phyloP scores from a whole-genome alignment of 1,140 invertebrate species.

The Sarcophaga bullata region DNA sequence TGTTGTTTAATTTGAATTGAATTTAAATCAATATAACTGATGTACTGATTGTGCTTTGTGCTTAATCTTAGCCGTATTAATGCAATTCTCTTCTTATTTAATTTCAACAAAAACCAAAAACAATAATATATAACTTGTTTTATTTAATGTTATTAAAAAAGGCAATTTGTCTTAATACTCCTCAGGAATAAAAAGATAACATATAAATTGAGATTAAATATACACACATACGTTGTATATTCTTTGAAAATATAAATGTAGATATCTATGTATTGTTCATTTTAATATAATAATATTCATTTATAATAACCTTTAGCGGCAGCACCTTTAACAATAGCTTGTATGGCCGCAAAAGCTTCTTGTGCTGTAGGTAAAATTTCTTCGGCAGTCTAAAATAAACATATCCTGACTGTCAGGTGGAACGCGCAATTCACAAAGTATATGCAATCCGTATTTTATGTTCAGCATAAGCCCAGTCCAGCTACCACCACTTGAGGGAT shows the following conservation, averaged over 20 bases:
- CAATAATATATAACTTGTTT: background rate
- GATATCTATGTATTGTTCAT: background rate
- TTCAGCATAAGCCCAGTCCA: constrained; percentile 78
- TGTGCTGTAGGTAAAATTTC: constrained; percentile 77
- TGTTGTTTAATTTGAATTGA: too few species aligned
- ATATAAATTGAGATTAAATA: constrained; percentile 18
- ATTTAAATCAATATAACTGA: too few species aligned
- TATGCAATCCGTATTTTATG: constrained; percentile 74
- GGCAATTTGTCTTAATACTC: background rate
- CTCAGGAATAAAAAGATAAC: background rate
- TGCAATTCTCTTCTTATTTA: too few species aligned
- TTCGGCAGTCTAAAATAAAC: constrained; percentile 72
- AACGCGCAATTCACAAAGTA: constrained; percentile 72
- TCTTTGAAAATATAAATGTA: background rate
- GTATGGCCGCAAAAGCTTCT: constrained; percentile 75
- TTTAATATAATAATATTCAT: constrained; percentile 3
- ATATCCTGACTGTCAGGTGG: constrained; percentile 60
- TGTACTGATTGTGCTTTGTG: too few species aligned
- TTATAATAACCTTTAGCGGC: constrained; percentile 59
- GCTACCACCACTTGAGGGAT: constrained; percentile 72
- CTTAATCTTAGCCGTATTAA: too few species aligned
- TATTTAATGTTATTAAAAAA: background rate
- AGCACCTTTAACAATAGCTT: constrained; percentile 69
- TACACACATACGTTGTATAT: background rate
- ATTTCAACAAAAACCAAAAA: too few species aligned